Base-by-base conservation (phyloP, 2,113 vertebrate species). In the Stomatorhinus ivindoensis region DNA sequence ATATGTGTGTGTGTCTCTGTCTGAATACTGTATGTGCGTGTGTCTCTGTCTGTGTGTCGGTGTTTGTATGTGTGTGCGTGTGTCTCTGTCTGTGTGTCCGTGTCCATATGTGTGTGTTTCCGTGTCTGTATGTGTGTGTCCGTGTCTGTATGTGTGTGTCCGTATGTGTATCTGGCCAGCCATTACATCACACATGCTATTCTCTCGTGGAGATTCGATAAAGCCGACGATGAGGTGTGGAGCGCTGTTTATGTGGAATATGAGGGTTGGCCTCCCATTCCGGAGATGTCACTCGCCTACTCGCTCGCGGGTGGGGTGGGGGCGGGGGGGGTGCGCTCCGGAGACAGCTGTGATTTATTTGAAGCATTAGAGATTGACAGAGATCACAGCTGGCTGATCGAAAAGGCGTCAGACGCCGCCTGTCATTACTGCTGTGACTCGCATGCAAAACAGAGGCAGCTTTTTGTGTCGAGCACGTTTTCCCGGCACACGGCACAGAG, bases 291-390 rank as follows among this genome's bases (percentile, higher is more conserved):
- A 50, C 48, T 50, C 48, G 48, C 48, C 48, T 15, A 13, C 13
- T 50, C 11, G 48, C 48, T 50, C 1, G 13, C 13, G 2, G 48
- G 48, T 13, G 87, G n/a, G 44, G 44, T 73, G 47, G 44, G 27
- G 24, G 24, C 2, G 15, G 47, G 88, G 17, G 27, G 53, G 27
- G 21, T 39, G 83, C 51, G n/a, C 42, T 44, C 55, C 7, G 27
- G 53, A 89, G 50, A 55, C 31, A 84, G 88, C 82, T 83, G 51
- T 65, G 51, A 47, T 89, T 89, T 47, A 89, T 89, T 89, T 89
- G 82, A 82, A 86, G 82, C 31, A n/a, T 65, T 31, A 61, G n/a
- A 61, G 53, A 86, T 53, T 61, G 89, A 86, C 47, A 86, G 89
- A 65, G 55, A 65, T 89, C 48, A 83, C 69, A 51, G 88, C 88